Percentiles rank a stretch among this genome's conserved stretches.
These are phyloP conservation scores for Oreochromis niloticus DNA, from an alignment of 2,113 vertebrate genomes.

Conservation along the genomic window DNA sequence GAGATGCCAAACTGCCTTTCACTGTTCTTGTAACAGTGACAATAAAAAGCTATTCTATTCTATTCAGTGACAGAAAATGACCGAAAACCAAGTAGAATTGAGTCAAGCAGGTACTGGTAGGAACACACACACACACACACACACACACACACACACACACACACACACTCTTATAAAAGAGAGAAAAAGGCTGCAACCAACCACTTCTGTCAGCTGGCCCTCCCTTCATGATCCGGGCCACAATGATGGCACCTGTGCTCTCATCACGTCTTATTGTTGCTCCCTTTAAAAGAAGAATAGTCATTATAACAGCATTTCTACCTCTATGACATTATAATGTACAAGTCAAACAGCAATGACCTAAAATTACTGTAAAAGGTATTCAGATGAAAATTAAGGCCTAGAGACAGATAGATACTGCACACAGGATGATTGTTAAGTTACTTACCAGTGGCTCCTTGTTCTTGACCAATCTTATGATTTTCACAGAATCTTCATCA, in stretches of 20 bases:
- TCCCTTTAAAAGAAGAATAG: neutral
- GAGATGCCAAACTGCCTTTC: too few relatives aligned
- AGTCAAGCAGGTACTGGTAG: too few relatives aligned
- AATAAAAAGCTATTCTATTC: too few relatives aligned
- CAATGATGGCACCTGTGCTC: neutral
- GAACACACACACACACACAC: too few relatives aligned
- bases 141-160: too few relatives aligned
- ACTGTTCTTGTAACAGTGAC: too few relatives aligned
- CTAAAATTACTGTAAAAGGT: neutral
- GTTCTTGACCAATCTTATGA: constrained; percentile 88
- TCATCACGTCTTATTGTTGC: neutral
- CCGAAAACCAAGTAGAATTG: neutral
- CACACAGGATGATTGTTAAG: neutral
- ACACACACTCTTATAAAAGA: neutral
- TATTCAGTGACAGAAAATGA: neutral
- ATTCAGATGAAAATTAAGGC: neutral
- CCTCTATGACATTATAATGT: neutral
- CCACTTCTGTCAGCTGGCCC: neutral
- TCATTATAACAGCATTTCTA: neutral
- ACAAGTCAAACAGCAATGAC: neutral
- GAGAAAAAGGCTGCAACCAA: neutral
- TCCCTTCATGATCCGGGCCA: neutral
- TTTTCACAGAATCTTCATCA: constrained; percentile 95
- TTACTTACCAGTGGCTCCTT: constrained; percentile 84
- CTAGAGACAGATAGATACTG: neutral